These are phyloP conservation scores for Origma solitaria DNA, from an alignment of 2,113 vertebrate species.

Conservation along the genomic window DNA sequence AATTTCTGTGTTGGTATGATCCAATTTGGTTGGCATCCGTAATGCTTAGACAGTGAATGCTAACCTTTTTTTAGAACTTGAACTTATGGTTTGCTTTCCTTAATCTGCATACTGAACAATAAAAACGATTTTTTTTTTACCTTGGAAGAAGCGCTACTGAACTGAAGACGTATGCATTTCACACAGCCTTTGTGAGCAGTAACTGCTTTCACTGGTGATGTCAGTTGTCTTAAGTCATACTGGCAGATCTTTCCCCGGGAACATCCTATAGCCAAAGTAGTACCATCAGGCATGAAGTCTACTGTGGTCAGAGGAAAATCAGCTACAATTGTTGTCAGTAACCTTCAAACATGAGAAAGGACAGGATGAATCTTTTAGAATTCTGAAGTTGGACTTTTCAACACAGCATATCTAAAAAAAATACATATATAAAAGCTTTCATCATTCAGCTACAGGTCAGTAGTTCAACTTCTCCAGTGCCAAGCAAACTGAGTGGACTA, in stretches of 20 bases:
- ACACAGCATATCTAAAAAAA: not conserved
- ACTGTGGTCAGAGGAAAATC: constrained; percentile 90
- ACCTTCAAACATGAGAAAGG: constrained; percentile 45
- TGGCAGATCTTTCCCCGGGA: constrained; percentile 91
- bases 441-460: not conserved
- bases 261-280: constrained; percentile 87
- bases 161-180: constrained; percentile 89
- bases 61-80: not conserved
- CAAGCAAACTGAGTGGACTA: not conserved
- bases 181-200: constrained; percentile 93
- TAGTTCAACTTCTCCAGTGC: not conserved
- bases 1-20: not conserved
- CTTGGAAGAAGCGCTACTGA: constrained; percentile 75
- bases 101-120: not conserved
- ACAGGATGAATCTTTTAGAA: not conserved
- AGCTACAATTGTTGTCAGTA: constrained; percentile 83
- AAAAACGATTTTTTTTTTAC: constrained; percentile 58
- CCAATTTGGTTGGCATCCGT: not conserved
- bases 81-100: not conserved
- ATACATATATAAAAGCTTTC: not conserved
- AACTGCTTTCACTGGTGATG: constrained; percentile 81
- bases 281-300: constrained; percentile 90
- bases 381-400: not conserved
- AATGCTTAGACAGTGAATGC: not conserved
- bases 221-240: constrained; percentile 92